Conservation (phyloP, 2,888 invertebrate genomes). For the Calameuta idolon region DNA sequence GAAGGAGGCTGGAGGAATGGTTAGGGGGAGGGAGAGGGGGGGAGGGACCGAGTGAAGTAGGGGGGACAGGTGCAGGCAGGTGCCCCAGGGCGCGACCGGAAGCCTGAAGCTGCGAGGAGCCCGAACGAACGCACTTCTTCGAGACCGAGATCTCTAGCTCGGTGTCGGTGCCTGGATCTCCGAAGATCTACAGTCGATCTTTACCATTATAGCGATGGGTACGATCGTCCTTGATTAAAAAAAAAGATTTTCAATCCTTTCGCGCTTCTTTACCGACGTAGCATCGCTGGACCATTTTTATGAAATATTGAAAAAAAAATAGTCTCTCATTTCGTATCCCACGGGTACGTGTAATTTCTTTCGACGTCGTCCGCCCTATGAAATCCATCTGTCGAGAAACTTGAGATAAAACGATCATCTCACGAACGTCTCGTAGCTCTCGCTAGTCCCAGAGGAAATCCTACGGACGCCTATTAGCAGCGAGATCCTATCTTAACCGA, state of each 20-base stretch:
- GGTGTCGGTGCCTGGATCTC: slow-evolving; percentile 27
- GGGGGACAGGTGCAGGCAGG: slow-evolving; percentile 59
- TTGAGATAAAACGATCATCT: neutral
- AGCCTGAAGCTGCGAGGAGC: slow-evolving; percentile 43
- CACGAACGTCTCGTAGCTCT: neutral
- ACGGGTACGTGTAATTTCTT: too few species aligned
- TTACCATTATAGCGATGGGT: slow-evolving; percentile 5
- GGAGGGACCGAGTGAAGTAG: slow-evolving; percentile 25
- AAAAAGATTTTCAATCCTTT: neutral
- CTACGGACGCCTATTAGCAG: slow-evolving; percentile 33
- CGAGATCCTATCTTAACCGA: slow-evolving; percentile 30
- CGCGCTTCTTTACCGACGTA: neutral
- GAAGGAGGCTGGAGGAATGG: slow-evolving; percentile 12
- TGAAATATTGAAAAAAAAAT: neutral
- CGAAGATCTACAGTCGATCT: slow-evolving; percentile 18
- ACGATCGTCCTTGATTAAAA: neutral
- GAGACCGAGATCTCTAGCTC: slow-evolving; percentile 27
- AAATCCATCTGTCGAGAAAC: neutral
- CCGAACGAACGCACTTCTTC: slow-evolving; percentile 32
- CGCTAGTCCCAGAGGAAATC: slow-evolving; percentile 24
- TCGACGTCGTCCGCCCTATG: neutral
- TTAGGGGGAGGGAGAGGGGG: neutral
- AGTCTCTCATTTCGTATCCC: neutral
- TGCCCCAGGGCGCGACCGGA: slow-evolving; percentile 63
- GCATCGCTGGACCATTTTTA: neutral